Conservation (phyloP, 2,888 invertebrate genomes). For the Brenthis hecate region DNA sequence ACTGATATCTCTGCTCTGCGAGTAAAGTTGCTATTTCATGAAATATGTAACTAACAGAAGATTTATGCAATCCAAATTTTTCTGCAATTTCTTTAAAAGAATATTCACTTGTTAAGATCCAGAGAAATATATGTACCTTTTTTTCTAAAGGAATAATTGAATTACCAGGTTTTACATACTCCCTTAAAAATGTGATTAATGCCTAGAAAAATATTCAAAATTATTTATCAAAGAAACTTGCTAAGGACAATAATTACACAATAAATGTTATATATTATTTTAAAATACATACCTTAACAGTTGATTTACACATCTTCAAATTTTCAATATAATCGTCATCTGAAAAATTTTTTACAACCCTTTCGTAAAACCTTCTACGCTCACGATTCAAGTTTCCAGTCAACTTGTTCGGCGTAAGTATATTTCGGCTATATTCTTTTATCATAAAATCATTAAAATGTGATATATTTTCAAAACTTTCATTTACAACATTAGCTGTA, state of each 20-base stretch:
- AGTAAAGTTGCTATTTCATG: constrained; percentile 64
- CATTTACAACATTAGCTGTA: constrained; percentile 63
- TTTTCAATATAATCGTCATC: constrained; percentile 59
- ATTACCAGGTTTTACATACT: constrained; percentile 50
- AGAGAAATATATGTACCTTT: constrained; percentile 72
- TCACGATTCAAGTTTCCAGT: constrained; percentile 27
- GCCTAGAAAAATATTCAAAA: constrained; percentile 48
- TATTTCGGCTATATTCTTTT: constrained; percentile 45
- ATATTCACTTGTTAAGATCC: constrained; percentile 62
- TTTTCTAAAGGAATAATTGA: constrained; percentile 62
- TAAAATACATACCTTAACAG: constrained; percentile 57
- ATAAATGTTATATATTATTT: neutral
- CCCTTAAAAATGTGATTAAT: constrained; percentile 57
- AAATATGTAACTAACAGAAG: constrained; percentile 67
- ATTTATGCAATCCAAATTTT: constrained; percentile 68
- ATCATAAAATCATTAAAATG: constrained; percentile 51
- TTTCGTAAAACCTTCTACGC: constrained; percentile 54
- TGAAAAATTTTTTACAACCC: constrained; percentile 54
- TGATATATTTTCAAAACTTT: constrained; percentile 63
- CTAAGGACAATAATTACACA: neutral
- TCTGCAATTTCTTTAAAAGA: constrained; percentile 67
- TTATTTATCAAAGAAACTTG: neutral
- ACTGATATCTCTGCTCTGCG: constrained; percentile 60
- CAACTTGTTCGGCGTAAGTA: constrained; percentile 26
- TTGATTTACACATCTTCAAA: constrained; percentile 64